A percentile compares a stretch with the other conserved stretches of the same genome.
phyloP scores from a whole-genome alignment of 1,140 invertebrate species.

The Sycophila sp. region DNA sequence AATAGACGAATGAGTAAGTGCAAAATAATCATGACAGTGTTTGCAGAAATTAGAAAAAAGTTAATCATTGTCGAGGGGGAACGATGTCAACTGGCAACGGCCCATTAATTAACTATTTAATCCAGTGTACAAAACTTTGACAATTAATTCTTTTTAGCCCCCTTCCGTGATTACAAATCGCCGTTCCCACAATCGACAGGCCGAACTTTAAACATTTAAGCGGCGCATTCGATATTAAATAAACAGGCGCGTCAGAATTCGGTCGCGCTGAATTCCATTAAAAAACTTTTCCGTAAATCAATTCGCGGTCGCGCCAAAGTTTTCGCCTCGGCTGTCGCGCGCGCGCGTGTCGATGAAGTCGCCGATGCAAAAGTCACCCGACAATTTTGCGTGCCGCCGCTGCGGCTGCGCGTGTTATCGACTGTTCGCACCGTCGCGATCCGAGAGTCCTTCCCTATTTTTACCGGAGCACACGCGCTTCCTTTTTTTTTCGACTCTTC shows the following conservation, averaged over 20 bases:
- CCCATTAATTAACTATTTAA: too few relatives aligned
- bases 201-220: constrained; percentile 3
- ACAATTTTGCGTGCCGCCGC: constrained; percentile 3
- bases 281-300: constrained; percentile 30
- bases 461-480: background rate
- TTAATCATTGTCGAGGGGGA: too few relatives aligned
- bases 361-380: constrained; percentile 16
- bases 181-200: background rate
- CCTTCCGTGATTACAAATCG: too few relatives aligned
- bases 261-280: background rate
- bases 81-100: too few relatives aligned
- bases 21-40: too few relatives aligned
- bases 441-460: too few relatives aligned
- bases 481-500: constrained; percentile 9
- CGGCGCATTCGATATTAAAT: too few relatives aligned
- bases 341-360: too few relatives aligned
- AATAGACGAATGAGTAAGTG: too few relatives aligned
- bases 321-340: too few relatives aligned
- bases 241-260: background rate
- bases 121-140: too few relatives aligned
- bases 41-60: too few relatives aligned
- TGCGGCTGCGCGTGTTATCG: constrained; percentile 11
- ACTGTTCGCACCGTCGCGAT: constrained; percentile 14
- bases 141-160: background rate
- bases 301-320: background rate